These are phyloP conservation scores for Nipponacmea schrenckii DNA, from an alignment of 2,888 invertebrate species.

Conservation along the genomic window DNA sequence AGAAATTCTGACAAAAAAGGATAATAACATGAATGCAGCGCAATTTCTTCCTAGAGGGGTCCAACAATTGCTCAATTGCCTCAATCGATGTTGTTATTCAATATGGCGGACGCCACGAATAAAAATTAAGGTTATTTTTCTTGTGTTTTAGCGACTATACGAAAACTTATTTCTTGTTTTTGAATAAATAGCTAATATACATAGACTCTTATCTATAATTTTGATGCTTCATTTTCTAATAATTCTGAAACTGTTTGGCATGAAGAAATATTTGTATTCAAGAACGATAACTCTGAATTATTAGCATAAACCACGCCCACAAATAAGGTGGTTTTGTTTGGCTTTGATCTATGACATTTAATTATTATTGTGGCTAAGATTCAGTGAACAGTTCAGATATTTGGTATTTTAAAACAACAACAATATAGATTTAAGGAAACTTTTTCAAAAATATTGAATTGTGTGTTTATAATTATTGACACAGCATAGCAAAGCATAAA, in stretches of 20 bases:
- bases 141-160: not conserved
- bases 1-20: constrained; percentile 63
- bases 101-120: constrained; percentile 54
- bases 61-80: constrained; percentile 50
- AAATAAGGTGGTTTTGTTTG: too few relatives aligned
- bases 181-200: too few relatives aligned
- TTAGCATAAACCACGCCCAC: constrained; percentile 4
- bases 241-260: too few relatives aligned
- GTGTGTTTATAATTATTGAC: too few relatives aligned
- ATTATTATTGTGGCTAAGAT: not conserved
- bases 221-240: too few relatives aligned
- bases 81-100: constrained; percentile 53
- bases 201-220: too few relatives aligned
- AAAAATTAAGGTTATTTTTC: not conserved
- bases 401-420: too few relatives aligned
- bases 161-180: too few relatives aligned
- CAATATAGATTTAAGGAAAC: too few relatives aligned
- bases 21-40: constrained; percentile 64
- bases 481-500: too few relatives aligned
- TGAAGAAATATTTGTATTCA: not conserved
- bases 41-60: constrained; percentile 62
- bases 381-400: not conserved
- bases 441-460: too few relatives aligned
- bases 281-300: constrained; percentile 1
- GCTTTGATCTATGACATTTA: not conserved